Base-by-base conservation (phyloP, 37 sponge, comb jelly and placozoan species). In the Ephydatia muelleri region DNA sequence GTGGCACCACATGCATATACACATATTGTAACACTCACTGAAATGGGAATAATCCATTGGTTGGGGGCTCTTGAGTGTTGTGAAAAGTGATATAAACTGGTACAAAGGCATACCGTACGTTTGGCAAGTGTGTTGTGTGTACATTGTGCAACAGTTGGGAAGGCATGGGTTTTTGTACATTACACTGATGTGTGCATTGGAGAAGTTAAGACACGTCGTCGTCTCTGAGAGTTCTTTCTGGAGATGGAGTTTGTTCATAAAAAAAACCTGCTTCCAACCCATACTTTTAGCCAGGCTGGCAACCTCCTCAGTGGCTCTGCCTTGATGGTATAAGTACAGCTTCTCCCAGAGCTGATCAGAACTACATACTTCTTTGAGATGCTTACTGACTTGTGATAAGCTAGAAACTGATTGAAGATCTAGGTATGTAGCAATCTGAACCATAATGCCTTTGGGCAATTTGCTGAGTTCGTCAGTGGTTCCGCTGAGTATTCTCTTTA, bases 231-330 rank as follows among this genome's bases (percentile, higher is more conserved):
- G 49, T 88, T 92, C 91, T 68, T 95, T 96, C 76, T 94, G 93
- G 16, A 99, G 83, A 66, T 97, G 92, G 2, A 99, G 78, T 79
- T 93, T 96, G 83, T 94, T 94, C 92, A 97, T 99, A 77, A 93
- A 97, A 85, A 96, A 97, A 35, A 97, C 94, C n/a, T 34, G 84
- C 87, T 95, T 93, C 99, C 99, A 99, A 39, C 92, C 91, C 40
- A 87, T 39, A 5, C 97, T 97, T 33, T 65, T 49, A 3, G 97
- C 97, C 9, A 97, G 77, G n/a, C 75, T 76, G 1, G 29, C 68
- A 16, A 95, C 75, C 75, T 97, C 94, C 0, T 77, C 83, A 57
- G 78, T 82, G 0, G 97, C 90, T 2, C 29, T 11, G 32, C 90
- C 95, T 27, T 87, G 85, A 40, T 94, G 83, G 23, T 38, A 39